phyloP scores from a whole-genome alignment of 2,113 vertebrate species.

The Caranx ignobilis region DNA sequence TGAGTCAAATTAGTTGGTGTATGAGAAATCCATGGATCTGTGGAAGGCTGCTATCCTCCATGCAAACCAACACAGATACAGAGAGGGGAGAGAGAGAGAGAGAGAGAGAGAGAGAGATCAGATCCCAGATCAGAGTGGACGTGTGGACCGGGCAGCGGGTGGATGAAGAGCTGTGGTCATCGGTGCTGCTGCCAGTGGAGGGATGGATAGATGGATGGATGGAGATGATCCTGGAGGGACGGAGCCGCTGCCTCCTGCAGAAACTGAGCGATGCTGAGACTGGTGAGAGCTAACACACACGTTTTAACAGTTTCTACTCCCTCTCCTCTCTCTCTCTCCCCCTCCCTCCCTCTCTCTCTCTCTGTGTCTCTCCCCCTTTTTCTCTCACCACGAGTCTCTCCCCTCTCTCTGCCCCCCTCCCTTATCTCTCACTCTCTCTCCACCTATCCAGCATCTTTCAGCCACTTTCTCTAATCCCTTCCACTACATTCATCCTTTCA shows the following conservation, averaged over 20 bases:
- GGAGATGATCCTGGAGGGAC: slow-evolving; percentile 58
- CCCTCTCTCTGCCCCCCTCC: slow-evolving; percentile 18
- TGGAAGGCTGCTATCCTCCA: slow-evolving; percentile 66
- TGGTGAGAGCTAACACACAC: slow-evolving; percentile 62
- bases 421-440: slow-evolving; percentile 21
- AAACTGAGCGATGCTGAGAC: slow-evolving; percentile 63
- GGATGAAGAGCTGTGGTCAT: slow-evolving; percentile 66
- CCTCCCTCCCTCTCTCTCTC: slow-evolving; percentile 25
- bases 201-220: too few species aligned
- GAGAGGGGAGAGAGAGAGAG: slow-evolving; percentile 28
- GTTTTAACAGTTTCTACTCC: slow-evolving; percentile 77
- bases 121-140: slow-evolving; percentile 61
- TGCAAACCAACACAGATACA: slow-evolving; percentile 22
- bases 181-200: slow-evolving; percentile 45
- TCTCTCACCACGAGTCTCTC: slow-evolving; percentile 19
- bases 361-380: slow-evolving; percentile 29
- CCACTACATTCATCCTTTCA: slow-evolving; percentile 10
- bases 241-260: slow-evolving; percentile 70
- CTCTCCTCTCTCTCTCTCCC: slow-evolving; percentile 44
- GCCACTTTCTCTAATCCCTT: slow-evolving; percentile 2
- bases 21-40: slow-evolving; percentile 78
- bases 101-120: too few species aligned
- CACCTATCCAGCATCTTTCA: slow-evolving; percentile 12
- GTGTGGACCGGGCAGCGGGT: slow-evolving; percentile 34
- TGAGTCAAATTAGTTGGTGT: slow-evolving; percentile 69